Evolutionary conservation across 2,113 vertebrate species (phyloP).

Genomic region (Nesoenas mayeri): DNA sequence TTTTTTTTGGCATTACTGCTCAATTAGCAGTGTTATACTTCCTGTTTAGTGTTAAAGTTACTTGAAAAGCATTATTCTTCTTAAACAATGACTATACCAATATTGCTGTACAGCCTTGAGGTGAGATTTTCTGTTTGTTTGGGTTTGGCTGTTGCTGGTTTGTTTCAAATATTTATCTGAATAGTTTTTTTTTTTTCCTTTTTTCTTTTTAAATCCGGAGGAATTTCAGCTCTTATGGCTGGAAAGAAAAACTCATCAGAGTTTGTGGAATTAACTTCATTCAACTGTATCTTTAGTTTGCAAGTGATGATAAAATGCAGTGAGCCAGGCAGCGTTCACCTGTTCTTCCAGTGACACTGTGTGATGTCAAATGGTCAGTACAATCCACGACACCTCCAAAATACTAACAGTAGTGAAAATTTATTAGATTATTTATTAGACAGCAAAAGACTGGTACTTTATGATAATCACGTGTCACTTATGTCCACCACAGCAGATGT

Average conservation of each 20-base stretch:
- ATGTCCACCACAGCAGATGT: not conserved
- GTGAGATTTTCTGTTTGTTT: fast-evolving
- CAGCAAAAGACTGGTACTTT: not conserved
- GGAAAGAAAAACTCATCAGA: not conserved
- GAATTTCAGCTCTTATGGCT: not conserved
- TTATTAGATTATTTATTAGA: not conserved
- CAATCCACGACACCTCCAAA: not conserved
- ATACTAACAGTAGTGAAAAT: not conserved
- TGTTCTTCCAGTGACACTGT: not conserved
- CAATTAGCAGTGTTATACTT: not conserved
- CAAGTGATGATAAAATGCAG: not conserved
- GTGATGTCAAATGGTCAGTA: not conserved
- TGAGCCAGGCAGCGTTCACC: not conserved
- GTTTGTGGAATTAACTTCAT: not conserved
- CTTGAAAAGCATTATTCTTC: not conserved
- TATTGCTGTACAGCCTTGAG: not conserved
- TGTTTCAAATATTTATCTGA: not conserved
- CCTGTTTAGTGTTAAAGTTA: not conserved
- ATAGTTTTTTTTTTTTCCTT: not conserved
- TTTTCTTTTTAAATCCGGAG: no score
- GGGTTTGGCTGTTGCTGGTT: no score
- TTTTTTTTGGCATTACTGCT: not conserved
- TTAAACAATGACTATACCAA: not conserved
- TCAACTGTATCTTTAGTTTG: fast-evolving
- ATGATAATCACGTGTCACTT: not conserved